Percentiles rank a stretch among this genome's conserved stretches.
Conservation (phyloP, 1,140 invertebrate genomes). For the Lordiphosa collinella region DNA sequence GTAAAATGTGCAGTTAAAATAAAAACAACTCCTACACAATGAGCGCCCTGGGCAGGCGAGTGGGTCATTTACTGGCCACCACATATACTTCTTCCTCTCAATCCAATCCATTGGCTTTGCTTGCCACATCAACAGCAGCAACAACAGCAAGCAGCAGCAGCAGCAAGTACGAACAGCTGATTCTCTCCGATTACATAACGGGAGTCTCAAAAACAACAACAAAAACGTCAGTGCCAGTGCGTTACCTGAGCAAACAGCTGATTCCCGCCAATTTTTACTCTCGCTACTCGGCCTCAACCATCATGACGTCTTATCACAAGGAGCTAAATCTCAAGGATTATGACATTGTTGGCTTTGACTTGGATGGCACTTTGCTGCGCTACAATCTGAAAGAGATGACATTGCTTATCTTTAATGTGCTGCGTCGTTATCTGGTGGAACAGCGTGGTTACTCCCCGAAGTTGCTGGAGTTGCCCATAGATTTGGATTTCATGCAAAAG, state of each 20-base stretch:
- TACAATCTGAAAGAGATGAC: conserved; percentile 84
- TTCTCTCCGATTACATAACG: conserved; percentile 43
- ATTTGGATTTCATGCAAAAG: conserved; percentile 86
- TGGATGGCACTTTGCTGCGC: conserved; percentile 87
- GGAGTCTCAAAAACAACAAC: neutral
- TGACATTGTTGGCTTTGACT: conserved; percentile 90
- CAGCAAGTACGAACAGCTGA: conserved; percentile 54
- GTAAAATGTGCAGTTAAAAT: conserved; percentile 1
- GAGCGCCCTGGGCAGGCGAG: conserved; percentile 31
- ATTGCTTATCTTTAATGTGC: conserved; percentile 83
- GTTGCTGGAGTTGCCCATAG: conserved; percentile 80
- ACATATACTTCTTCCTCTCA: neutral
- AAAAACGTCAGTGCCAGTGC: too few species aligned
- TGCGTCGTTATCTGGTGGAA: conserved; percentile 84
- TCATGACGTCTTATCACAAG: conserved; percentile 61
- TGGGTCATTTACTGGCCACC: conserved; percentile 11
- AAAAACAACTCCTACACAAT: conserved; percentile 4
- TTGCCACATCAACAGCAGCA: conserved; percentile 29
- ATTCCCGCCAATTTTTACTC: conserved; percentile 28
- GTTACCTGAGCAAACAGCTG: too few species aligned
- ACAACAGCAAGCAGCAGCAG: neutral
- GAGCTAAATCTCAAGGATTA: conserved; percentile 84
- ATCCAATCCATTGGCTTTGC: neutral
- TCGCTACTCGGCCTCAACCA: conserved; percentile 69
- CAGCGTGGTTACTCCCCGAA: conserved; percentile 82